A percentile compares a stretch with the other conserved stretches of the same genome.
Evolutionary conservation across 1,140 invertebrate genomes (phyloP).

Genomic region (Trachymyrmex septentrionalis): DNA sequence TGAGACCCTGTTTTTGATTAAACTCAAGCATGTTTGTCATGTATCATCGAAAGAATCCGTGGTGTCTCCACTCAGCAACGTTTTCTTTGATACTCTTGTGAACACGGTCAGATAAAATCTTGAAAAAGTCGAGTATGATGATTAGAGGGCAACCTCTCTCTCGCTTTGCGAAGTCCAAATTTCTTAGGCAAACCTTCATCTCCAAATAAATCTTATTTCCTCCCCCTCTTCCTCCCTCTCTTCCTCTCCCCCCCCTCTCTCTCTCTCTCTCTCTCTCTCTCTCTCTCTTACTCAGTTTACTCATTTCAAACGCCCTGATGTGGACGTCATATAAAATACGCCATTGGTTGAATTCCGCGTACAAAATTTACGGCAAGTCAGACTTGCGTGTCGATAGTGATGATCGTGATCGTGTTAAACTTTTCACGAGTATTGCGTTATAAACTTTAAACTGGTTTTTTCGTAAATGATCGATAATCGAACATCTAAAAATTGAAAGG

Average conservation of each 20-base stretch:
- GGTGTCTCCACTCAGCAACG: neutral
- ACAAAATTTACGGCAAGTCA: constrained; percentile 17
- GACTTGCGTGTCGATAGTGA: constrained; percentile 12
- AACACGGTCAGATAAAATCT: constrained; percentile 50
- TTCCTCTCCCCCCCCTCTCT: too few species aligned
- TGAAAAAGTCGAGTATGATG: constrained; percentile 40
- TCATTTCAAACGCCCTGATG: neutral
- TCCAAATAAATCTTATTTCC: neutral
- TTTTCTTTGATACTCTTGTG: constrained; percentile 15
- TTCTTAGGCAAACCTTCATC: constrained; percentile 39
- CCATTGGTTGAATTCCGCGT: neutral
- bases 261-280: neutral
- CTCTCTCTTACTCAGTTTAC: neutral
- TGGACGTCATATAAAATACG: constrained; percentile 12
- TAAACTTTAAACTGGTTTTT: neutral
- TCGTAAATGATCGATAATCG: neutral
- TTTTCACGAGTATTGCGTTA: constrained; percentile 27
- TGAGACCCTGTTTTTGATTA: constrained; percentile 26
- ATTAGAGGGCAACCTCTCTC: constrained; percentile 16
- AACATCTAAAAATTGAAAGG: neutral
- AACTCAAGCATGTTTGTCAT: constrained; percentile 22
- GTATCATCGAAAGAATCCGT: neutral
- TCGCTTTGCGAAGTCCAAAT: constrained; percentile 30
- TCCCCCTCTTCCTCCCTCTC: too few species aligned
- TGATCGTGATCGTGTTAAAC: constrained; percentile 24